Base-by-base conservation (phyloP, 2,113 vertebrate genomes). In the Perognathus longimembris region DNA sequence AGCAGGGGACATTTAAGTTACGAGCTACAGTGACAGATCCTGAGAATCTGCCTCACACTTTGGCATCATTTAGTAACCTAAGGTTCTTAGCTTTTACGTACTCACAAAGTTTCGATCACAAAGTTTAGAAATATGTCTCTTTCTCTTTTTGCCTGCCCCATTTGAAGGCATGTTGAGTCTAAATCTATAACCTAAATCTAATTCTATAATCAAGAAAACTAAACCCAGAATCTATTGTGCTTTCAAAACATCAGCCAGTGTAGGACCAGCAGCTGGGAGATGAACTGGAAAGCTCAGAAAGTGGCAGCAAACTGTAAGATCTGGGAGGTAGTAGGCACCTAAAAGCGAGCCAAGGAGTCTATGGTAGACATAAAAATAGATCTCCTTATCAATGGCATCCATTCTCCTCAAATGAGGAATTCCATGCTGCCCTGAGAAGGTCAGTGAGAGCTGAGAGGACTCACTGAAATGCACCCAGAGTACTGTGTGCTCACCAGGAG, bases 381-480 rank as follows among this genome's bases (percentile, higher is more conserved):
- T 38, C 70, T 67, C 26, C 70, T 64, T 88, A 91, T 85, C 78
- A 6, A 4, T 54, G 28, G 42, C 67, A 40, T 26, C n/a, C 75
- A 14, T 66, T 77, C 88, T 80, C 82, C 75, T 59, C 0, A 67
- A 38, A 92, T 70, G 87, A 80, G 69, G 83, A 95, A 93, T 69
- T 70, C 86, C 32, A 4, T 90, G 93, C 93, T 94, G 96, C 59
- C 30, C 88, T 71, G 64, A 93, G 66, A 96, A 95, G 85, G 93
- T n/a, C 74, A 90, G 78, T 84, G 85, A 93, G 90, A 38, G 22
- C 67, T 89, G 90, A 67, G n/a, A 94, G 88, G 95, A 96, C 82
- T 97, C 96, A 88, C 73, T 59, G 67, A 95, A 95, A 81, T 26
- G 85, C 91, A 96, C 88, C 64, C 94, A 85, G 79, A 95, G 85